Conservation (phyloP, 2,888 invertebrate species). For the Electrophaes corylata region DNA sequence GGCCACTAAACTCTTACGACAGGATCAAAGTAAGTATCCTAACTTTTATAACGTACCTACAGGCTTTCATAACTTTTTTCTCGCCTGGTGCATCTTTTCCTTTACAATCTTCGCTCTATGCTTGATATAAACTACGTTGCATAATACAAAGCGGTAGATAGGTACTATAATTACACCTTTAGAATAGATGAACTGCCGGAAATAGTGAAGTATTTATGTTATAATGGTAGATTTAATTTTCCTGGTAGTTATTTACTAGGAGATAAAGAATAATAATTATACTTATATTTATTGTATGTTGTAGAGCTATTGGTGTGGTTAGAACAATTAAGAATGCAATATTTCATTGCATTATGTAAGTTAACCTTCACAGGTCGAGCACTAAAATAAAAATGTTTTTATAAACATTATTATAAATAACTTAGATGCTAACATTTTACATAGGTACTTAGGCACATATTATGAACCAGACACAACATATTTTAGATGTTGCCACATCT, state of each 20-base stretch:
- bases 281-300: too few relatives aligned
- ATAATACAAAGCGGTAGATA: not conserved
- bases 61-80: not conserved
- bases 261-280: too few relatives aligned
- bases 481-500: too few relatives aligned
- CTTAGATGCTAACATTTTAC: too few relatives aligned
- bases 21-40: not conserved
- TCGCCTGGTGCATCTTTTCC: constrained; percentile 11
- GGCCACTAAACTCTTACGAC: too few relatives aligned
- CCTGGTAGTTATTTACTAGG: too few relatives aligned
- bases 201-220: not conserved
- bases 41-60: constrained; percentile 1
- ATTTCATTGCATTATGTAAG: constrained; percentile 19
- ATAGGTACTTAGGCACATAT: too few relatives aligned
- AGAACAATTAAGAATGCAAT: not conserved
- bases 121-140: not conserved
- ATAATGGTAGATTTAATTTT: too few relatives aligned
- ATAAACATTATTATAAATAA: too few relatives aligned
- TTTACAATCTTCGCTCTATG: not conserved
- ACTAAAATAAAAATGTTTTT: not conserved
- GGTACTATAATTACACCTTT: not conserved
- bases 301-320: too few relatives aligned
- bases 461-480: too few relatives aligned
- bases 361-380: constrained; percentile 25
- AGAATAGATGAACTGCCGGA: not conserved